Conservation (phyloP, 2,888 invertebrate species). For the Sinhomidia bicolor region DNA sequence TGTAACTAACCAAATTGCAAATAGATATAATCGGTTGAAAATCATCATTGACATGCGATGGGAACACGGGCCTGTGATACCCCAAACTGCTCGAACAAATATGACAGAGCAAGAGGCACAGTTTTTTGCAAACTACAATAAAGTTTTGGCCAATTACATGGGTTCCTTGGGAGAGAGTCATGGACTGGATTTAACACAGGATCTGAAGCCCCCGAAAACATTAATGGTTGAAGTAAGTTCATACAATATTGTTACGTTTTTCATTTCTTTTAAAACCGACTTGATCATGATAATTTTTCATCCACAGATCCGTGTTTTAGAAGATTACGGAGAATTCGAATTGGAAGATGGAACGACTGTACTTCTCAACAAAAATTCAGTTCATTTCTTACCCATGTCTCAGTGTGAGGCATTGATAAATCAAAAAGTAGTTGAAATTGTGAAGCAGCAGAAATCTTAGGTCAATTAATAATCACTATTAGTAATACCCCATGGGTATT, state of each 20-base stretch:
- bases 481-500: too few relatives aligned
- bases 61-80: conserved; percentile 97
- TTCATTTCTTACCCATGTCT: conserved; percentile 93
- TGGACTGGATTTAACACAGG: conserved; percentile 92
- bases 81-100: conserved; percentile 90
- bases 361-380: conserved; percentile 93
- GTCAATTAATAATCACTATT: too few relatives aligned
- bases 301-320: conserved; percentile 87
- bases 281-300: not conserved
- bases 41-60: conserved; percentile 94
- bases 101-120: conserved; percentile 91
- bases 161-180: conserved; percentile 90
- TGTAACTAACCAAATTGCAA: too few relatives aligned
- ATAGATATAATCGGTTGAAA: conserved; percentile 88
- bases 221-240: conserved; percentile 91
- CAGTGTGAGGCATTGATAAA: conserved; percentile 95
- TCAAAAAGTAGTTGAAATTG: conserved; percentile 90
- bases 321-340: conserved; percentile 96
- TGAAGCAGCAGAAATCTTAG: conserved; percentile 63
- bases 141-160: conserved; percentile 94
- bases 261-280: too few relatives aligned
- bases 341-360: conserved; percentile 96
- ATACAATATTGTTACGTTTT: not conserved
- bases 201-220: conserved; percentile 95
- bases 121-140: conserved; percentile 95